A percentile compares a stretch with the other conserved stretches of the same genome.
Conservation (phyloP, 2,888 invertebrate genomes). For the Mylabris sibirica region DNA sequence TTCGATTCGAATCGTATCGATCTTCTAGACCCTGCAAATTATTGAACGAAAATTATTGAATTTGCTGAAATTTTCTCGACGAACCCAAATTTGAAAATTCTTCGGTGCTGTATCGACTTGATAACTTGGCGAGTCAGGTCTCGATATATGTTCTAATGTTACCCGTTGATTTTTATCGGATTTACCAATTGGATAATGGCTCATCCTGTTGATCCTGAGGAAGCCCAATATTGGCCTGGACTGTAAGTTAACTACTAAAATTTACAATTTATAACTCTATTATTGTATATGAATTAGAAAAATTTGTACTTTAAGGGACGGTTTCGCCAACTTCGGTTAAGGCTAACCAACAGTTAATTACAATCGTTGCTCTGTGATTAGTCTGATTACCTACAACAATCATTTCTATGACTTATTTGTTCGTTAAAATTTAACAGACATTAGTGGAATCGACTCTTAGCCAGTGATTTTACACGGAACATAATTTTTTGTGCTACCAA, state of each 20-base stretch:
- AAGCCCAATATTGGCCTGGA: neutral
- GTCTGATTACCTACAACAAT: too few relatives aligned
- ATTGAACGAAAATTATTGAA: too few relatives aligned
- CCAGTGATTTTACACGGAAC: neutral
- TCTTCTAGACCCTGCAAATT: neutral
- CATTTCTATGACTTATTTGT: too few relatives aligned
- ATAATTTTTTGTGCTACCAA: neutral
- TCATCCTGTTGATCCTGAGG: neutral
- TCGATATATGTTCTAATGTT: neutral
- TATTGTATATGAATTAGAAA: too few relatives aligned
- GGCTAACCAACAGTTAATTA: too few relatives aligned
- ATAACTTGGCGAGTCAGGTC: neutral
- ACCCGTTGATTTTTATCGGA: neutral
- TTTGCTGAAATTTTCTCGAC: too few relatives aligned
- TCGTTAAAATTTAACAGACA: too few relatives aligned
- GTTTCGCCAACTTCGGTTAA: too few relatives aligned
- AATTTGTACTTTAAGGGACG: neutral
- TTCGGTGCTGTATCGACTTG: neutral
- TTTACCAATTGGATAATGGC: neutral
- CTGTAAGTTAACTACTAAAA: neutral
- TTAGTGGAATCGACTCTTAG: too few relatives aligned
- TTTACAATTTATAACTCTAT: too few relatives aligned
- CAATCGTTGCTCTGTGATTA: too few relatives aligned
- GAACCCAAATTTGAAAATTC: neutral
- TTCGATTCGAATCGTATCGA: neutral